phyloP scores from a whole-genome alignment of 2,113 vertebrate species.

The Dolichotis patagonum region DNA sequence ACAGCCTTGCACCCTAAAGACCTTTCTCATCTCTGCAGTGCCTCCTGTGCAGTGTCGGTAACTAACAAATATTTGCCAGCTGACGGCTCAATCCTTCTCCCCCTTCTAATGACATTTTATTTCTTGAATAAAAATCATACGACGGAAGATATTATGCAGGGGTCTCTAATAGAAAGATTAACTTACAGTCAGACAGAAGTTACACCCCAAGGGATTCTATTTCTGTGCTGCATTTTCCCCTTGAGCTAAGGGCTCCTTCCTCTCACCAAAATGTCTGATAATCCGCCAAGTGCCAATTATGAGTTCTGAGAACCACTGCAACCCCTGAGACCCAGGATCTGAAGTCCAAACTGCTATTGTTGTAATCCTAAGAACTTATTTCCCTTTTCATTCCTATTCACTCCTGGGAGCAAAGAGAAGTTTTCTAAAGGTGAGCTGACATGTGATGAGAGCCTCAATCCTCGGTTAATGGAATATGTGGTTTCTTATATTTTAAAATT shows the following conservation, averaged over 20 bases:
- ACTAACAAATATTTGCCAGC: background rate
- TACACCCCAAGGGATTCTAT: background rate
- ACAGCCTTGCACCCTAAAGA: background rate
- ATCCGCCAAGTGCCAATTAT: background rate
- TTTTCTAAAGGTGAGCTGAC: background rate
- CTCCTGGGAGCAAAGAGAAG: background rate
- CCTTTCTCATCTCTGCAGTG: background rate
- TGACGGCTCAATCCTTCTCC: background rate
- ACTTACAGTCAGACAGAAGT: conserved; percentile 9
- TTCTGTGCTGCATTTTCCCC: background rate
- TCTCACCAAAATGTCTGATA: background rate
- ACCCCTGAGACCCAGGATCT: background rate
- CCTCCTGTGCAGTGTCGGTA: background rate
- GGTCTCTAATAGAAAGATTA: conserved; percentile 4
- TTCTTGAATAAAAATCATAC: conserved; percentile 3
- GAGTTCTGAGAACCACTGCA: rapidly evolving
- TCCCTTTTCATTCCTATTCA: background rate
- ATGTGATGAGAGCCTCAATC: background rate
- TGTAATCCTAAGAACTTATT: background rate
- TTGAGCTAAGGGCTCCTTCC: background rate
- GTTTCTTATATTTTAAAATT: background rate
- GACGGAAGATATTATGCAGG: conserved; percentile 17
- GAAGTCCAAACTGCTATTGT: background rate
- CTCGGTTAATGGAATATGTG: background rate
- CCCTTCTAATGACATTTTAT: background rate